A percentile compares a stretch with the other conserved stretches of the same genome.
These are phyloP conservation scores for Ceratothoa steindachneri DNA, from an alignment of 2,888 invertebrate genomes.

Conservation along the genomic window DNA sequence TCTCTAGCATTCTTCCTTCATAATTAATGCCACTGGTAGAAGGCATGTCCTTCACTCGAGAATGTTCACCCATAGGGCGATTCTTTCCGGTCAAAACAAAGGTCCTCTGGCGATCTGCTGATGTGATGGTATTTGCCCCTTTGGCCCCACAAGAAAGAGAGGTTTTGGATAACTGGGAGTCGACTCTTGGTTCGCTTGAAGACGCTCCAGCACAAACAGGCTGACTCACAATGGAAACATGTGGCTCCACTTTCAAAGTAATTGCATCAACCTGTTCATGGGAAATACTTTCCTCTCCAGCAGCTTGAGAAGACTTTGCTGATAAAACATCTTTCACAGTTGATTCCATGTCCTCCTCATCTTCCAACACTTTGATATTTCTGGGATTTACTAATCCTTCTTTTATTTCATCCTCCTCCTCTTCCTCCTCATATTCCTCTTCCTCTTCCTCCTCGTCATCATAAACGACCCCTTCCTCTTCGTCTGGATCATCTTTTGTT, in stretches of 20 bases:
- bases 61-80: too few relatives aligned
- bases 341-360: conserved; percentile 12
- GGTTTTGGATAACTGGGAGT: not conserved
- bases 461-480: conserved; percentile 13
- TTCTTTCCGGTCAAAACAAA: too few relatives aligned
- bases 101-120: too few relatives aligned
- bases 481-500: conserved; percentile 7
- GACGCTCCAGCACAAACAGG: not conserved
- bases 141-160: too few relatives aligned
- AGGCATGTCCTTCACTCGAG: not conserved
- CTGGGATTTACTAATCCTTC: not conserved
- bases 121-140: too few relatives aligned
- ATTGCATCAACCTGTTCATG: not conserved
- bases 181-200: not conserved
- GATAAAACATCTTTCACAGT: conserved; percentile 2
- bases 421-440: conserved; percentile 20
- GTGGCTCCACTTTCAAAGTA: not conserved
- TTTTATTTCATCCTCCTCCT: conserved; percentile 13
- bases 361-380: conserved; percentile 9
- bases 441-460: conserved; percentile 12
- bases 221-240: not conserved
- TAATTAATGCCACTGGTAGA: not conserved
- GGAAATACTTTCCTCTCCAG: not conserved
- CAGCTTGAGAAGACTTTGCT: not conserved
- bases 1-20: not conserved